These are phyloP conservation scores for Semicossyphus pulcher DNA, from an alignment of 2,113 vertebrate species.

Conservation along the genomic window DNA sequence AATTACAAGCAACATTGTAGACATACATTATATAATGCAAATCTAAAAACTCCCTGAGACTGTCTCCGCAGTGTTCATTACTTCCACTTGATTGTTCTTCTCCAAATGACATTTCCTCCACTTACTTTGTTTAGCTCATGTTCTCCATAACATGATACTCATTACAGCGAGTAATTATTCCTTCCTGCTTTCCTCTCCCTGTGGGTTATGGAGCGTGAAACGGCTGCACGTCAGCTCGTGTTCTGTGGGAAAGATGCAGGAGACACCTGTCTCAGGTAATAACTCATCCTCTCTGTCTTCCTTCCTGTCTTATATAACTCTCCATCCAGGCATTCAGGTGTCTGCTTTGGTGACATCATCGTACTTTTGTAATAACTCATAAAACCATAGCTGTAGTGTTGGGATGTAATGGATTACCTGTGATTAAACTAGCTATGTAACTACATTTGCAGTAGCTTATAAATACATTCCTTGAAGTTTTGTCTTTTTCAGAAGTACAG, in stretches of 20 bases:
- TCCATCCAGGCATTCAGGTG: conserved; percentile 5
- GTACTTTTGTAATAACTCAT: background rate
- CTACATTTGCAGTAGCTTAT: no score
- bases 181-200: conserved; percentile 53
- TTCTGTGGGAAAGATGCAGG: conserved; percentile 48
- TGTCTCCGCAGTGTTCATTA: conserved; percentile 16
- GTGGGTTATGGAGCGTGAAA: conserved; percentile 68
- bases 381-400: background rate
- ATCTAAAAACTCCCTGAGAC: background rate
- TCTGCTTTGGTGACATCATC: background rate
- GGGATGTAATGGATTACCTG: no score
- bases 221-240: conserved; percentile 51
- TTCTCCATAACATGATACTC: conserved; percentile 55
- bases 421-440: no score
- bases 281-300: conserved; percentile 59
- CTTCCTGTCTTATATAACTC: conserved; percentile 5
- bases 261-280: conserved; percentile 77
- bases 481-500: no score
- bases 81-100: conserved; percentile 34
- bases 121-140: conserved; percentile 47
- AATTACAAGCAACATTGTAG: background rate
- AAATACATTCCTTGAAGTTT: no score
- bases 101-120: conserved; percentile 28
- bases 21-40: background rate
- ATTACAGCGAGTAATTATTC: conserved; percentile 74